Conservation (phyloP, 2,888 invertebrate species). For the Caenorhabditis plicata region DNA sequence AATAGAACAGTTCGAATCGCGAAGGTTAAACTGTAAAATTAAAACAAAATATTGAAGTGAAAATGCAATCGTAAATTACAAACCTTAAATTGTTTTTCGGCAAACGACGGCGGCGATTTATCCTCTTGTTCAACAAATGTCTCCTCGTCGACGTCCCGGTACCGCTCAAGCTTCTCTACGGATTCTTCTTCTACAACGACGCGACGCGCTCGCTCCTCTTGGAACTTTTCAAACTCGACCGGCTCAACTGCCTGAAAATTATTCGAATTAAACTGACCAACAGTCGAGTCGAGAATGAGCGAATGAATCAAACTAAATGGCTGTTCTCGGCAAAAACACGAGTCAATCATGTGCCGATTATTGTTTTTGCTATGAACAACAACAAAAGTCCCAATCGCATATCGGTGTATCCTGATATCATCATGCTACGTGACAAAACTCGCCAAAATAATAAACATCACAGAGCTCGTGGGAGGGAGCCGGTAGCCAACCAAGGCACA, state of each 20-base stretch:
- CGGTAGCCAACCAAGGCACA: too few relatives aligned
- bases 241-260: constrained; percentile 21
- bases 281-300: background rate
- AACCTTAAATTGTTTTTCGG: background rate
- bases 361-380: too few relatives aligned
- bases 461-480: too few relatives aligned
- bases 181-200: background rate
- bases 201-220: constrained; percentile 9
- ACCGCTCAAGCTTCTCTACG: background rate
- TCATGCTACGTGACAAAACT: too few relatives aligned
- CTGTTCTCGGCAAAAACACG: too few relatives aligned
- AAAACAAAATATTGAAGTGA: too few relatives aligned
- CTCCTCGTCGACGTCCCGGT: background rate
- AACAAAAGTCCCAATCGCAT: too few relatives aligned
- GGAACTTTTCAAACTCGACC: constrained; percentile 21
- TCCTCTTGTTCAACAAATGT: constrained; percentile 1
- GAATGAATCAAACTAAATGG: background rate
- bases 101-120: background rate
- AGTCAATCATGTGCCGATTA: too few relatives aligned
- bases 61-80: background rate
- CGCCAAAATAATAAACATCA: too few relatives aligned
- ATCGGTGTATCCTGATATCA: too few relatives aligned
- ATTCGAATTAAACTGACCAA: background rate
- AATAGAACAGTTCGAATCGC: constrained; percentile 5
- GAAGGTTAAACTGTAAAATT: constrained; percentile 32